A percentile compares a stretch with the other conserved stretches of the same genome.
Conservation (phyloP, 2,797 vertebrate genomes). For the Pangasius djambal region DNA sequence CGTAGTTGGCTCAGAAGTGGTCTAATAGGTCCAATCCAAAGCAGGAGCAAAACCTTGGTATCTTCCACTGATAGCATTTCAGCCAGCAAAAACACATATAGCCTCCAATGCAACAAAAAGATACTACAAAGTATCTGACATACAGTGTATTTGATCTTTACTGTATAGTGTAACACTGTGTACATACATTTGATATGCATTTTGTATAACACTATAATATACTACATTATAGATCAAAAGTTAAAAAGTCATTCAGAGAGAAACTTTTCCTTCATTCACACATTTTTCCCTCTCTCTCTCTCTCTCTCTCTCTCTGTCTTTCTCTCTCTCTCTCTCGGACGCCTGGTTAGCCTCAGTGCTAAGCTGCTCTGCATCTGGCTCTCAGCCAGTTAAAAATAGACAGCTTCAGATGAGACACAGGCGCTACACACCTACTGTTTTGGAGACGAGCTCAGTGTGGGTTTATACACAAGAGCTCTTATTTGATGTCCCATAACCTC, state of each 20-base stretch:
- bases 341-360: conserved; percentile 46
- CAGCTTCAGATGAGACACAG: conserved; percentile 29
- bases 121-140: not conserved
- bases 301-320: not conserved
- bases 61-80: not conserved
- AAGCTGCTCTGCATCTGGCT: conserved; percentile 46
- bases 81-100: not conserved
- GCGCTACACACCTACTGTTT: conserved; percentile 48
- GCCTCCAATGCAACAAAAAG: not conserved
- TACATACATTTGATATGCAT: not conserved
- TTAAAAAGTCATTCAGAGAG: conserved; percentile 23
- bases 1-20: no score
- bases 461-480: conserved; percentile 38
- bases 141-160: not conserved
- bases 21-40: not conserved
- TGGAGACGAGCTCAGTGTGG: conserved; percentile 46
- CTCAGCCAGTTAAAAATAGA: conserved; percentile 35
- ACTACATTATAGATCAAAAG: conserved; percentile 24
- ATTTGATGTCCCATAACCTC: conserved; percentile 35
- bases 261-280: conserved; percentile 35
- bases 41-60: not conserved
- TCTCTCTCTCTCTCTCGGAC: not conserved
- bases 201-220: not conserved
- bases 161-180: not conserved
- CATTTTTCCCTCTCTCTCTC: not conserved